Evolutionary conservation across 2,797 vertebrate genomes (phyloP).

Genomic region (Diglossa cyanea): DNA sequence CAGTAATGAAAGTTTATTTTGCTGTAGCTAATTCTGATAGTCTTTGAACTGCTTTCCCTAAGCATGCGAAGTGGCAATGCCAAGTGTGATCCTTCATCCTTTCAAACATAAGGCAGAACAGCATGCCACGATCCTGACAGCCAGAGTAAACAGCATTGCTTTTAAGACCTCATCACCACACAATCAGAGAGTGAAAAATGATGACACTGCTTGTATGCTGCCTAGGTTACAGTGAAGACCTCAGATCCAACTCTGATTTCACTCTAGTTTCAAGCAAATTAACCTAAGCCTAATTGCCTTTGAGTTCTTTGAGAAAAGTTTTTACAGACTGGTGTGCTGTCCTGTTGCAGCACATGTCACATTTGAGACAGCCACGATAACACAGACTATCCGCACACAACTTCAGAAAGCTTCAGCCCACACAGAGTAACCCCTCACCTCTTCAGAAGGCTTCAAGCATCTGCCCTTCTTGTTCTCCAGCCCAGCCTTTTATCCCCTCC

Average conservation of each 20-base stretch:
- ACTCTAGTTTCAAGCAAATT: conserved; percentile 1
- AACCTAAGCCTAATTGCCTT: not conserved
- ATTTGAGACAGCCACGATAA: not conserved
- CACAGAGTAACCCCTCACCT: not conserved
- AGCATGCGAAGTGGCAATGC: too few species aligned
- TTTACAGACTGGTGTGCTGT: not conserved
- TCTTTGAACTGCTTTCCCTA: not conserved
- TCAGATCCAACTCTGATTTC: conserved; percentile 80
- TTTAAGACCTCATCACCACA: not conserved
- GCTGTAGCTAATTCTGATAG: not conserved
- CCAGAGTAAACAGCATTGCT: not conserved
- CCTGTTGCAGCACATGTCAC: not conserved
- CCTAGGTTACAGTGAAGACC: conserved; percentile 57
- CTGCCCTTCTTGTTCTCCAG: not conserved
- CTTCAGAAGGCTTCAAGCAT: not conserved
- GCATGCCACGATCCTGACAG: not conserved
- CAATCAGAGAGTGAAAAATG: conserved; percentile 64
- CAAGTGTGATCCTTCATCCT: not conserved
- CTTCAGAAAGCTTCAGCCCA: not conserved
- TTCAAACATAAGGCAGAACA: not conserved
- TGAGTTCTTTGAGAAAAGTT: not conserved
- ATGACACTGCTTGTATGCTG: not conserved
- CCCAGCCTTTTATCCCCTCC: not conserved
- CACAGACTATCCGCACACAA: not conserved
- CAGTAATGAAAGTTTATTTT: not conserved